phyloP scores from a whole-genome alignment of 2,113 vertebrate genomes.

The Sinocyclocheilus maitianheensis region DNA sequence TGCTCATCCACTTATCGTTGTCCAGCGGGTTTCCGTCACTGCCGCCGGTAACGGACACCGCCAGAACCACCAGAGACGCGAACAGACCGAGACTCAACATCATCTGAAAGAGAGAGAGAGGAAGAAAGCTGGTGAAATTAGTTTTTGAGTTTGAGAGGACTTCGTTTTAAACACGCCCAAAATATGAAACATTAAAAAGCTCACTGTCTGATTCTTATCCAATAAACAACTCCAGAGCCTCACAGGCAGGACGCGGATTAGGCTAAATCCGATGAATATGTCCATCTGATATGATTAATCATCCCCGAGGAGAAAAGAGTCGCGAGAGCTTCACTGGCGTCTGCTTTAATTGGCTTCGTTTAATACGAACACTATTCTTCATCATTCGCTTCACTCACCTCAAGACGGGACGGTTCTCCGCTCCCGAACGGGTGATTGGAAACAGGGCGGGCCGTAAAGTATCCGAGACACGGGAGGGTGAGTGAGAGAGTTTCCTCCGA shows the following conservation, averaged over 20 bases:
- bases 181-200: background rate
- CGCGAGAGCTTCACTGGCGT: background rate
- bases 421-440: conserved; percentile 19
- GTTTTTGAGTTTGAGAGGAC: conserved; percentile 13
- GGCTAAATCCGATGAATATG: conserved; percentile 10
- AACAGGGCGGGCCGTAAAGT: conserved; percentile 20
- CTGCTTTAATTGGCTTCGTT: background rate
- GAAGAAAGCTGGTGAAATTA: conserved; percentile 30
- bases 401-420: background rate
- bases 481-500: conserved; percentile 24
- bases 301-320: background rate
- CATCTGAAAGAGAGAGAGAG: conserved; percentile 68
- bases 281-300: conserved; percentile 12
- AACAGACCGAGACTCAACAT: conserved; percentile 81
- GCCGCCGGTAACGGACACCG: conserved; percentile 69
- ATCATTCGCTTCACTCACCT: conserved; percentile 13
- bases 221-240: conserved; percentile 11
- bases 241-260: background rate
- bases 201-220: background rate
- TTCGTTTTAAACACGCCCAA: background rate
- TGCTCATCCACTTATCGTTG: conserved; percentile 92
- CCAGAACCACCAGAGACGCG: conserved; percentile 70
- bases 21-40: conserved; percentile 78
- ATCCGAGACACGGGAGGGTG: conserved; percentile 31
- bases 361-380: background rate